Base-by-base conservation (phyloP, 2,888 invertebrate species). In the Didymodactylos carnosus region DNA sequence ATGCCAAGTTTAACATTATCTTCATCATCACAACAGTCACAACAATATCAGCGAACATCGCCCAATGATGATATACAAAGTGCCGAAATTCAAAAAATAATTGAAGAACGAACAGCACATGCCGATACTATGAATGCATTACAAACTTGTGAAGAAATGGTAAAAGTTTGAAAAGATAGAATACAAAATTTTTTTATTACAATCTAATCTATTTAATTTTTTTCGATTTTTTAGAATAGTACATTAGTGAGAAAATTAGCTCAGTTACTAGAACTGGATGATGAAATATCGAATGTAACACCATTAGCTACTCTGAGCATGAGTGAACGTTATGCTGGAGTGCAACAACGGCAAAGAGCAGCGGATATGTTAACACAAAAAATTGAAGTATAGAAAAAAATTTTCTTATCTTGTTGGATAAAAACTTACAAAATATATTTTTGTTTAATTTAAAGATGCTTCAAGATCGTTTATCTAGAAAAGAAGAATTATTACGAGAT, bases 401-500 rank as follows among this genome's bases (percentile, higher is more conserved):
- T 35, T 29, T 62, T 23, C 11, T 23, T 13, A 4, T 62, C 35
- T 35, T n/a, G 11, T 35, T 11, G 3, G 8, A 27, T 1, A 8
- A 19, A 14, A 3, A 19, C 10, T 29, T n/a, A n/a, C n/a, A n/a
- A n/a, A n/a, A n/a, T n/a, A n/a, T 16, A 35, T 29, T 62, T 62
- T 35, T n/a, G 10, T 6, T 35, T 29, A 3, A 35, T 25, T 25
- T 49, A 1, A 35, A 62, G 62, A 16, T 62, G 29, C n/a, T 62
- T 11, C 62, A 35, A n/a, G 62, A 62, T 13, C 62, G 62, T 35
- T 79, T 82, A 29, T 73, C 76, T 7, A 77, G 82, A 46, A 83
- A 83, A 75, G 82, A 82, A 73, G 81, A 81, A 35, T 77, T 83
- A 19, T 76, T 83, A n/a, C 79, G 80, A 70, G 81, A 81, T 35